Conservation (phyloP, 2,797 vertebrate species). For the Channa striata region DNA sequence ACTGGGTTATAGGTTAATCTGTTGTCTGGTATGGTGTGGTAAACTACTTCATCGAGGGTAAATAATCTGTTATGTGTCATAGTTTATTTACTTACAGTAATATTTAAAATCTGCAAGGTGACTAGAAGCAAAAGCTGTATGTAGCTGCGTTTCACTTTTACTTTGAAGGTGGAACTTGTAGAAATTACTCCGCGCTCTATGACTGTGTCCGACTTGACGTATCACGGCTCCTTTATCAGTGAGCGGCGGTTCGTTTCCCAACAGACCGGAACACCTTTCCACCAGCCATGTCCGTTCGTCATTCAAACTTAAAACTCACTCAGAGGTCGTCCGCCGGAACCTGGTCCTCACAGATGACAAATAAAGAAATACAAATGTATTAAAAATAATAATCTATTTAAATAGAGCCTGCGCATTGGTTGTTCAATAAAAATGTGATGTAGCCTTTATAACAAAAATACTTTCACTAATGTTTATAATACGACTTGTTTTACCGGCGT, state of each 20-base stretch:
- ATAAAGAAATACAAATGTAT: background rate
- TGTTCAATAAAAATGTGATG: no score
- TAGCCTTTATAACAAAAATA: background rate
- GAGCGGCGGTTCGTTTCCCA: conserved; percentile 70
- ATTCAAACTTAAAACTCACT: conserved; percentile 68
- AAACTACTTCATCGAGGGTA: no score
- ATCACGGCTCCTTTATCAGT: conserved; percentile 71
- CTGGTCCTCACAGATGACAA: background rate
- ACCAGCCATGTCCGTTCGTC: conserved; percentile 80
- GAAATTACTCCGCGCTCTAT: background rate
- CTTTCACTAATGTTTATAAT: background rate
- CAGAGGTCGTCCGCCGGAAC: conserved; percentile 28
- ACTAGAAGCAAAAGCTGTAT: no score
- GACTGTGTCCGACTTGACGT: conserved; percentile 37
- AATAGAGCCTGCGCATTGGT: no score
- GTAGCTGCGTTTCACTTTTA: conserved; percentile 13
- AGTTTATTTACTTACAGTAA: no score
- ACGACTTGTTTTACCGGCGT: background rate
- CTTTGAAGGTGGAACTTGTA: conserved; percentile 1
- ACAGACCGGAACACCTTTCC: conserved; percentile 85
- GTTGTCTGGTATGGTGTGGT: no score
- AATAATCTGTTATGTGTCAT: no score
- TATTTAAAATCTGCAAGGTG: no score
- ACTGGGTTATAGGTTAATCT: no score
- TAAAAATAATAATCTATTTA: no score